phyloP scores from a whole-genome alignment of 2,888 invertebrate genomes.

The Epistrophe eligans region DNA sequence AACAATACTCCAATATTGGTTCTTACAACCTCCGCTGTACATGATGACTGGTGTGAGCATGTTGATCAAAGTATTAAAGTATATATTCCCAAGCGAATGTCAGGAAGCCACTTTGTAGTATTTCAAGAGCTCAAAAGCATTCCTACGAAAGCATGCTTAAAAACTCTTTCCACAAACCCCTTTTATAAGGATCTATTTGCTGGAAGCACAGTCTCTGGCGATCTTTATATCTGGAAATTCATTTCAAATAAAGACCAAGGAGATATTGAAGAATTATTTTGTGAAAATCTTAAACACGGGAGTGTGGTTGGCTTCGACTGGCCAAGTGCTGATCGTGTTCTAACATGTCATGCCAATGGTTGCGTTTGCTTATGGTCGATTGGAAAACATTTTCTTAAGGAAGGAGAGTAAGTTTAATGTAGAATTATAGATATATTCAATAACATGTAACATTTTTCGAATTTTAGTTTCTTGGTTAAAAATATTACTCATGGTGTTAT shows the following conservation, averaged over 20 bases:
- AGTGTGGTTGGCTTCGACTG: slow-evolving; percentile 82
- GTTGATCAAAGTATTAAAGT: slow-evolving; percentile 80
- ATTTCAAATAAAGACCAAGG: slow-evolving; percentile 59
- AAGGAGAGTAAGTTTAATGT: slow-evolving; percentile 78
- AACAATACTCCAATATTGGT: slow-evolving; percentile 82
- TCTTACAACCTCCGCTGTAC: slow-evolving; percentile 79
- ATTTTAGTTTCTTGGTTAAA: slow-evolving; percentile 51
- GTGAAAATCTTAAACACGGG: slow-evolving; percentile 79
- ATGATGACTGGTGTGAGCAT: slow-evolving; percentile 83
- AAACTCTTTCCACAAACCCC: slow-evolving; percentile 80
- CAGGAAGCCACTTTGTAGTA: slow-evolving; percentile 78
- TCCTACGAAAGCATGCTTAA: slow-evolving; percentile 81
- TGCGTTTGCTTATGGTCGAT: slow-evolving; percentile 81
- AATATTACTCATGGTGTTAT: slow-evolving; percentile 33
- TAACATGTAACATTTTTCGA: neutral
- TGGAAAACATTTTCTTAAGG: slow-evolving; percentile 78
- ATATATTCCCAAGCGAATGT: slow-evolving; percentile 80
- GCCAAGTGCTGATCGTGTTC: slow-evolving; percentile 79
- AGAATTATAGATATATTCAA: neutral
- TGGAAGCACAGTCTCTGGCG: slow-evolving; percentile 82
- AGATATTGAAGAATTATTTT: slow-evolving; percentile 80
- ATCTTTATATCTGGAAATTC: slow-evolving; percentile 82
- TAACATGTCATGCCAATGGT: slow-evolving; percentile 81
- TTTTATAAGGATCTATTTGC: slow-evolving; percentile 82
- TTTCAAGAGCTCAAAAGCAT: slow-evolving; percentile 80